Percentiles rank a stretch among this genome's conserved stretches.
phyloP scores from a whole-genome alignment of 2,113 vertebrate species.

The Cololabis saira region DNA sequence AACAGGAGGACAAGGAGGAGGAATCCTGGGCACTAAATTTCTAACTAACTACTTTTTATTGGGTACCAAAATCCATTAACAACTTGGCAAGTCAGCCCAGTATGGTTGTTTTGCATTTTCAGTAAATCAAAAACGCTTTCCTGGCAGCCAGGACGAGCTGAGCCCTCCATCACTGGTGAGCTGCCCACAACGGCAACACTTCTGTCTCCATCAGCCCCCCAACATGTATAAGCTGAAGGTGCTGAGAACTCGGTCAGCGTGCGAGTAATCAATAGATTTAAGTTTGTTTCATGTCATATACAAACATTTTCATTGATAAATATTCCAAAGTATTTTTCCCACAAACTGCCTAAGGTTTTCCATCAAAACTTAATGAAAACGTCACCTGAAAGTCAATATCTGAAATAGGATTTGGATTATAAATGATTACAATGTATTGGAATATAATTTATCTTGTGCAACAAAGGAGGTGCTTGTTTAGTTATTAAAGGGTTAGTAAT shows the following conservation, averaged over 20 bases:
- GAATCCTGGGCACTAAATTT: constrained; percentile 25
- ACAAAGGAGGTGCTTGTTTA: no score
- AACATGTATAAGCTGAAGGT: constrained; percentile 2
- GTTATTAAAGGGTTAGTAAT: no score
- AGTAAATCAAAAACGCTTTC: constrained; percentile 36
- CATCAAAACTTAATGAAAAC: background rate
- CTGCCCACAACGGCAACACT: constrained; percentile 5
- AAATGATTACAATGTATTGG: no score
- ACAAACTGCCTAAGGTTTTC: background rate
- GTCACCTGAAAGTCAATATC: background rate
- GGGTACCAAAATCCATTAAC: constrained; percentile 54
- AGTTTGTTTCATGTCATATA: constrained; percentile 1
- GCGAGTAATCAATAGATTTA: constrained; percentile 6
- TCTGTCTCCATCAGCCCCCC: constrained; percentile 24
- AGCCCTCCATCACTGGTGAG: constrained; percentile 34
- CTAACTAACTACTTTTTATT: constrained; percentile 44
- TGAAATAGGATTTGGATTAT: no score
- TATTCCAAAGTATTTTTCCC: background rate
- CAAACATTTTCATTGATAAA: background rate
- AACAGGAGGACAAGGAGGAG: constrained; percentile 32
- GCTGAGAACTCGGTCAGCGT: background rate
- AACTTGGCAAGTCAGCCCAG: constrained; percentile 41
- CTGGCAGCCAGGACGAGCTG: constrained; percentile 20
- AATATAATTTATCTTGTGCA: no score
- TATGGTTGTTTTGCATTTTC: constrained; percentile 37